Conservation (phyloP, 2,113 vertebrate genomes). For the Phrynocephalus versicolor region DNA sequence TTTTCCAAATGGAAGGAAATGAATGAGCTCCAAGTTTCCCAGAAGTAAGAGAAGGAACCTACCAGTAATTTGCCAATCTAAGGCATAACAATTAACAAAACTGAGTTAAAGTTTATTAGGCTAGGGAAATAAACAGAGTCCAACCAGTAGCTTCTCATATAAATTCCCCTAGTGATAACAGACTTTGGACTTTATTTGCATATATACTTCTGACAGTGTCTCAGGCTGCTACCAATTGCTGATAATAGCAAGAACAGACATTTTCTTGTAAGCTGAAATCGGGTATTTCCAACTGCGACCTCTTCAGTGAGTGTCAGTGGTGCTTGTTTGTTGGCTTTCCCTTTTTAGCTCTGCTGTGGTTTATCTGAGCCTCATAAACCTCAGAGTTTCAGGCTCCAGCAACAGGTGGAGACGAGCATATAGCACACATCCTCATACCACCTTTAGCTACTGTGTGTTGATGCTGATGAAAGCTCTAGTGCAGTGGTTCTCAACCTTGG, state of each 20-base stretch:
- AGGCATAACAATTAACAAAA: neutral
- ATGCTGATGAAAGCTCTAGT: neutral
- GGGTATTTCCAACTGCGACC: neutral
- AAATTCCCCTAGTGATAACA: neutral
- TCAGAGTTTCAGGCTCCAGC: neutral
- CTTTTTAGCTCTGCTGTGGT: neutral
- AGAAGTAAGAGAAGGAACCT: neutral
- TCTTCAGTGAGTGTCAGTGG: no score
- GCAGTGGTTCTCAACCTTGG: neutral
- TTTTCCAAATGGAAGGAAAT: neutral
- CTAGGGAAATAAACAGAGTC: neutral
- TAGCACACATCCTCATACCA: neutral
- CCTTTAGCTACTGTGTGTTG: neutral
- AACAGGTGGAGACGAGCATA: neutral
- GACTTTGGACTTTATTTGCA: neutral
- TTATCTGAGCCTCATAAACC: neutral
- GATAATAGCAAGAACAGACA: neutral
- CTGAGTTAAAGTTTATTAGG: no score
- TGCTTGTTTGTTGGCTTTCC: neutral
- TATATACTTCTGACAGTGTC: neutral
- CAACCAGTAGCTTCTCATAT: neutral
- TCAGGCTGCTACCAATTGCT: neutral
- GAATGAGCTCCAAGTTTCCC: neutral
- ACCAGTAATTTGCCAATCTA: neutral
- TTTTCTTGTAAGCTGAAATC: neutral